phyloP scores from a whole-genome alignment of 2,888 invertebrate genomes.

The Axea sp. region DNA sequence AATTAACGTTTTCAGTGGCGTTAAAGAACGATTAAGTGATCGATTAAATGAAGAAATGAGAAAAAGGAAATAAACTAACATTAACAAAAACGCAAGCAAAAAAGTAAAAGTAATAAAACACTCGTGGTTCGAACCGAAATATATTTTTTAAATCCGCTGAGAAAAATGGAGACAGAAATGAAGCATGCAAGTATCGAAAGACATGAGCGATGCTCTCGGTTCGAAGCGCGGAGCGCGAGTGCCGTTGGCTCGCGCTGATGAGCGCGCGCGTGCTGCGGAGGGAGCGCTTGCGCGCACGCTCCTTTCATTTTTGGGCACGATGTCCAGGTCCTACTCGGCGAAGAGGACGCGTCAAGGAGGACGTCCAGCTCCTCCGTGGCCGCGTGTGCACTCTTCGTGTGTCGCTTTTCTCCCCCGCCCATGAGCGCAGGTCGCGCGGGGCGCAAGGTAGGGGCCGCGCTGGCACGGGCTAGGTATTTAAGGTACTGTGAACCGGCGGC shows the following conservation, averaged over 20 bases:
- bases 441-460: slow-evolving; percentile 82
- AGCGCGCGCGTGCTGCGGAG: slow-evolving; percentile 34
- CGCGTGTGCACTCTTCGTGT: slow-evolving; percentile 63
- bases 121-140: too few species aligned
- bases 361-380: slow-evolving; percentile 62
- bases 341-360: slow-evolving; percentile 58
- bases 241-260: slow-evolving; percentile 8
- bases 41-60: too few species aligned
- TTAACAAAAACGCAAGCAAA: too few species aligned
- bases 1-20: too few species aligned
- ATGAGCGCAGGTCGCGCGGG: slow-evolving; percentile 73
- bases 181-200: too few species aligned
- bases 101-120: too few species aligned
- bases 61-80: too few species aligned
- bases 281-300: slow-evolving; percentile 41
- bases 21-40: too few species aligned
- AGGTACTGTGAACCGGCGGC: slow-evolving; percentile 82
- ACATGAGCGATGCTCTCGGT: slow-evolving; percentile 28
- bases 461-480: slow-evolving; percentile 82
- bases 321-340: slow-evolving; percentile 59
- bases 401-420: slow-evolving; percentile 72
- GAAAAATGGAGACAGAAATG: too few species aligned
- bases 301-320: slow-evolving; percentile 57
- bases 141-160: too few species aligned
- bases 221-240: slow-evolving; percentile 50